Conservation (phyloP, 2,797 vertebrate species). For the Denticeps clupeoides region DNA sequence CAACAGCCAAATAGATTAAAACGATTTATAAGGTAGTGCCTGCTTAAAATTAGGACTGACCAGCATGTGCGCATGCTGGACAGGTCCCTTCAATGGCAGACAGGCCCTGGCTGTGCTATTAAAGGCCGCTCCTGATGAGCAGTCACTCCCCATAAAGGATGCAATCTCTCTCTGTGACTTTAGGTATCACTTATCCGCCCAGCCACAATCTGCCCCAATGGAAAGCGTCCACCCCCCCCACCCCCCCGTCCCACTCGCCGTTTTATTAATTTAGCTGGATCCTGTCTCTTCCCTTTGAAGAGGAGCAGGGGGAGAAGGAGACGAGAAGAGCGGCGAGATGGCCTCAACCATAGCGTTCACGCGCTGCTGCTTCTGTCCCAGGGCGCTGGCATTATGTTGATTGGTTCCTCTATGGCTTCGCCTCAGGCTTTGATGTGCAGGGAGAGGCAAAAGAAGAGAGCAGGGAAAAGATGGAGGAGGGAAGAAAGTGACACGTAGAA, state of each 20-base stretch:
- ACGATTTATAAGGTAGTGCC: too few relatives aligned
- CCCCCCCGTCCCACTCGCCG: not conserved
- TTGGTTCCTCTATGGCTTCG: slow-evolving; percentile 19
- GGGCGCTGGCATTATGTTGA: slow-evolving; percentile 25
- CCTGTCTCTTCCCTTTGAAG: slow-evolving; percentile 23
- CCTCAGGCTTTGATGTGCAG: slow-evolving; percentile 25
- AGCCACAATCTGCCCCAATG: slow-evolving; percentile 18
- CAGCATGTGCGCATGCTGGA: not conserved
- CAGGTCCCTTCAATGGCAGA: not conserved
- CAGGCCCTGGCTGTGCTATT: not conserved
- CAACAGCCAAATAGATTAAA: too few relatives aligned
- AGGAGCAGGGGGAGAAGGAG: slow-evolving; percentile 3
- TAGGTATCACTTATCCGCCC: slow-evolving; percentile 24
- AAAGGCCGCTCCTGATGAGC: slow-evolving; percentile 5
- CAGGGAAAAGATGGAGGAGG: not conserved
- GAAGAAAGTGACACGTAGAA: not conserved
- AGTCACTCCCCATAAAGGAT: slow-evolving; percentile 14
- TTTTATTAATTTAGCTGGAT: slow-evolving; percentile 36
- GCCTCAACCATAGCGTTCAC: slow-evolving; percentile 4
- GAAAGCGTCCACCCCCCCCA: not conserved
- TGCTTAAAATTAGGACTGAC: not conserved
- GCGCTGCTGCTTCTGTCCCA: slow-evolving; percentile 18
- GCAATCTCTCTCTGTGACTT: slow-evolving; percentile 19
- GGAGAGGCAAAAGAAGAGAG: not conserved
- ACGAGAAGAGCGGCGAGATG: slow-evolving; percentile 1